Evolutionary conservation across 2,113 vertebrate species (phyloP), one percentile per base, ranked within the genome.

Genomic region (Takifugu bimaculatus): DNA sequence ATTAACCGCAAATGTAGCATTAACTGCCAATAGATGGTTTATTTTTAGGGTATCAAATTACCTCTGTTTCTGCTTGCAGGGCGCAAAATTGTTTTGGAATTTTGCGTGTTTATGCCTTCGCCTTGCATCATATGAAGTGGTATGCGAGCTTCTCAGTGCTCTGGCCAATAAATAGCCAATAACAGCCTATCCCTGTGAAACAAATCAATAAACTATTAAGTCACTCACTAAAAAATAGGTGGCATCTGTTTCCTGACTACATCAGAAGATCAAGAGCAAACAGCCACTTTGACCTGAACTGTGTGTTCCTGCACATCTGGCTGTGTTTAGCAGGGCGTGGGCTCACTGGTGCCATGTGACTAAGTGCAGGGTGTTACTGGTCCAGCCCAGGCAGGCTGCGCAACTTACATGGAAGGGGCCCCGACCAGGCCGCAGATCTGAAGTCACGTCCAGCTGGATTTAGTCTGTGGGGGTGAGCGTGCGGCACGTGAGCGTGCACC

Each of bases 331-430:
- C 82, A 79, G 88, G 86, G 88, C 87, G 87, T 87, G 86, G 84
- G 82, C 76, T 80, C 75, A 68, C 85, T 76, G 74, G 84, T 68
- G 65, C 85, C 84, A 85, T 87, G 81, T 79, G 78, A 80, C 85
- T 88, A 88, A 88, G 81, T 88, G 86, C 85, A 90, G 83, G 85
- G 87, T 87, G 87, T 90, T 84, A 83, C 87, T 85, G 78, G 77
- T 87, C 75, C 85, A 84, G 70, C 84, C 67, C 87, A 81, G 69
- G 77, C 75, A 74, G 60, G 60, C 65, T 39, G 35, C 56, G 50
- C 71, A 75, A 59, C 69, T 79, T 87, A 20, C 87, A 82, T 82
- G 73, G 74, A 72, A 81, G 73, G 81, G 71, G 65, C 77, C 72
- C 68, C 77, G 78, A 82, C 64, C 56, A 73, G 83, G 80, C 88